Conservation (phyloP, 2,888 invertebrate species). For the Eilema sororculum region DNA sequence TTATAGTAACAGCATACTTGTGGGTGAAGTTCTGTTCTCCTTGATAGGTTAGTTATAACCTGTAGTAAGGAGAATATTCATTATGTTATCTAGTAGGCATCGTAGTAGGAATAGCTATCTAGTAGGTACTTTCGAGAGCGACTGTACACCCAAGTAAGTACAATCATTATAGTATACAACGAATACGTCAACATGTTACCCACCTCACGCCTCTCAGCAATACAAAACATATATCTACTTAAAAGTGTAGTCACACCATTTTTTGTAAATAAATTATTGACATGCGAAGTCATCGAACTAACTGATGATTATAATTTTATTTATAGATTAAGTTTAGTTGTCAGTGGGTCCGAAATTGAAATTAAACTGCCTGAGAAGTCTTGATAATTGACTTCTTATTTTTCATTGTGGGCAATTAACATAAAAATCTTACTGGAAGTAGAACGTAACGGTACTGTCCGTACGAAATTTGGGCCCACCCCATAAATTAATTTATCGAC, state of each 20-base stretch:
- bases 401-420: neutral
- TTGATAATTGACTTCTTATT: too few relatives aligned
- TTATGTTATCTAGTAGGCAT: too few relatives aligned
- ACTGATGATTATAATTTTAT: neutral
- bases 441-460: too few relatives aligned
- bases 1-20: too few relatives aligned
- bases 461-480: too few relatives aligned
- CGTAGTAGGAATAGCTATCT: too few relatives aligned
- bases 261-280: neutral
- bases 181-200: neutral
- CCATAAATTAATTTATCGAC: too few relatives aligned
- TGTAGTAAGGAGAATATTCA: too few relatives aligned
- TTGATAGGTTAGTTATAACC: too few relatives aligned
- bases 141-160: neutral
- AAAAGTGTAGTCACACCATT: neutral
- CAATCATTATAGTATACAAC: neutral
- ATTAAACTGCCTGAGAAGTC: neutral
- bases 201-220: neutral
- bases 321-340: neutral
- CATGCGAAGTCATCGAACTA: slow-evolving; percentile 3
- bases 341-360: slow-evolving; percentile 2
- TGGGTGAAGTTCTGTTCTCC: too few relatives aligned
- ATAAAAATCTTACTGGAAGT: too few relatives aligned
- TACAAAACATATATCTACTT: neutral
- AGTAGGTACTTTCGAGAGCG: too few relatives aligned